These are phyloP conservation scores for Caenorhabditis sp. DNA, from an alignment of 2,888 invertebrate species.

Conservation along the genomic window DNA sequence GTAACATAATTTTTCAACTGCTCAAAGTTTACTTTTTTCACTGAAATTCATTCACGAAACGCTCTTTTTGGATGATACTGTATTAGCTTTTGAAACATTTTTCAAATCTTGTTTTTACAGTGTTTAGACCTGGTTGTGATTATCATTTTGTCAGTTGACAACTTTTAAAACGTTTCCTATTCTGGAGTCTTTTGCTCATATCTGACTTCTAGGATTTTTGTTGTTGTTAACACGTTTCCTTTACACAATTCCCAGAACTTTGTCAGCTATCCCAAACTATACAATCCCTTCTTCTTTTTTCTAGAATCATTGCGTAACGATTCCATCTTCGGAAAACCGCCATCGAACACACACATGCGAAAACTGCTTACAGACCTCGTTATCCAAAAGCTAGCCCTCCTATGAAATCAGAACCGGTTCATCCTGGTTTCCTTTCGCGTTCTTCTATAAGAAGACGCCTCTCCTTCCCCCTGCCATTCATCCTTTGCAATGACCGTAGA, in stretches of 20 bases:
- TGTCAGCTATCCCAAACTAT: constrained; percentile 16
- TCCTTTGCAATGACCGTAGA: constrained; percentile 52
- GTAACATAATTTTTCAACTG: no score
- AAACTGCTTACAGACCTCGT: constrained; percentile 63
- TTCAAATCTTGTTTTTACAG: no score
- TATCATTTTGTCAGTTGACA: no score
- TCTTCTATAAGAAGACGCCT: constrained; percentile 46
- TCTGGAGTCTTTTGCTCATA: no score
- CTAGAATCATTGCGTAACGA: constrained; percentile 46
- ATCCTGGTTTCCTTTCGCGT: constrained; percentile 4
- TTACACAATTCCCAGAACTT: not conserved
- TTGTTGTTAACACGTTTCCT: no score
- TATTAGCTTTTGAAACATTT: no score
- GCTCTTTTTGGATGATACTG: no score
- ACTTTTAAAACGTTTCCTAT: no score
- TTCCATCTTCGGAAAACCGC: constrained; percentile 26
- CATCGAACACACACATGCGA: constrained; percentile 58
- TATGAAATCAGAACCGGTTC: constrained; percentile 37
- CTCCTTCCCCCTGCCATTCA: constrained; percentile 18
- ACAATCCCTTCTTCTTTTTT: constrained; percentile 1
- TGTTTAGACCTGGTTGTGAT: no score
- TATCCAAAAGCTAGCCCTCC: constrained; percentile 43
- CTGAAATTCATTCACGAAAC: no score
- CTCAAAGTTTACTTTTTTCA: no score
- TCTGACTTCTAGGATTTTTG: no score